A percentile compares a stretch with the other conserved stretches of the same genome.
Evolutionary conservation across 2,113 vertebrate genomes (phyloP).

Genomic region (Nycticebus coucang): DNA sequence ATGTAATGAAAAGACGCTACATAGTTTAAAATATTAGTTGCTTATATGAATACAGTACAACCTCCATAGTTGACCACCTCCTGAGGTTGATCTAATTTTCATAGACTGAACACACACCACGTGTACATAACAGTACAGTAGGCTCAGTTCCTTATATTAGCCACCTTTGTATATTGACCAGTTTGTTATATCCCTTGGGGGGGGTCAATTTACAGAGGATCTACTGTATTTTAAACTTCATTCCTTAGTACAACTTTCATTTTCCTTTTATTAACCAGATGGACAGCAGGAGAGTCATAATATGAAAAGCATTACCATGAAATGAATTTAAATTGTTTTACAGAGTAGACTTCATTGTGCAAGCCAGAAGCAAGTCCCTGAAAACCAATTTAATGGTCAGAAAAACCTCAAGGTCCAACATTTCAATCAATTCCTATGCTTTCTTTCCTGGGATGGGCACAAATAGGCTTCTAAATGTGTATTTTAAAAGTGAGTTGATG

Average conservation of each 20-base stretch:
- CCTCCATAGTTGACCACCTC: no score
- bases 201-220: no score
- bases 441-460: constrained; percentile 59
- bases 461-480: constrained; percentile 61
- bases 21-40: constrained; percentile 55
- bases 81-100: no score
- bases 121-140: no score
- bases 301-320: constrained; percentile 69
- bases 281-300: constrained; percentile 61
- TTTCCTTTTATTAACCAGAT: constrained; percentile 63
- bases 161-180: no score
- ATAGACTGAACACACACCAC: no score
- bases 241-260: constrained; percentile 54
- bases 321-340: constrained; percentile 77
- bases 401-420: constrained; percentile 75
- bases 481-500: constrained; percentile 47
- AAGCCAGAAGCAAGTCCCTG: constrained; percentile 64
- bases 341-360: constrained; percentile 65
- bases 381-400: constrained; percentile 78
- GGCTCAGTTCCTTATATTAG: no score
- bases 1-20: constrained; percentile 39
- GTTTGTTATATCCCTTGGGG: no score
- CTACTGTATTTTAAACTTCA: neutral
- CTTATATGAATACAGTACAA: constrained; percentile 19
- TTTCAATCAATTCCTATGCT: constrained; percentile 69